These are phyloP conservation scores for Ochropleura leucogaster DNA, from an alignment of 2,888 invertebrate species.

Conservation along the genomic window DNA sequence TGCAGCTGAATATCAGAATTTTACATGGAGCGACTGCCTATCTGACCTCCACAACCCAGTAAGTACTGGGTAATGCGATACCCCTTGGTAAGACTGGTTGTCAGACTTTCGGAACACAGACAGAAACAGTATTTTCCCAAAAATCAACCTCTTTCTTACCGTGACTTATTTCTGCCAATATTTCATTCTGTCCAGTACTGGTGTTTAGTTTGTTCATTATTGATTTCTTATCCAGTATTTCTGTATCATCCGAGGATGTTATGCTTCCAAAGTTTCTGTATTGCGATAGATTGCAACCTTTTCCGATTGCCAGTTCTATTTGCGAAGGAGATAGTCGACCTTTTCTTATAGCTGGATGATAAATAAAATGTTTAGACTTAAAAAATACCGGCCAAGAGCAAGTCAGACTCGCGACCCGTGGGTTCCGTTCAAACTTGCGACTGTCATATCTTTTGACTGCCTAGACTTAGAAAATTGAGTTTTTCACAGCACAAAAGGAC, in stretches of 20 bases:
- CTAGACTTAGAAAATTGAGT: too few relatives aligned
- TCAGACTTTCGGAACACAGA: too few relatives aligned
- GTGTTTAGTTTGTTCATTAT: conserved; percentile 11
- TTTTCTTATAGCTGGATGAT: conserved; percentile 36
- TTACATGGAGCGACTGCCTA: too few relatives aligned
- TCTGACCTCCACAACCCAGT: too few relatives aligned
- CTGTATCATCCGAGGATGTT: background rate
- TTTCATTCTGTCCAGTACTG: conserved; percentile 7
- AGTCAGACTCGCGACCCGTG: too few relatives aligned
- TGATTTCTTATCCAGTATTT: conserved; percentile 3
- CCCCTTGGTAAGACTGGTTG: too few relatives aligned
- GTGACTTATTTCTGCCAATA: conserved; percentile 27
- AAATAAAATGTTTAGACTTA: background rate
- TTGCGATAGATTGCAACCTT: conserved; percentile 3
- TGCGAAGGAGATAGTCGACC: conserved; percentile 46
- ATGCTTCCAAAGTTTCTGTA: background rate
- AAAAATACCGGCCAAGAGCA: background rate
- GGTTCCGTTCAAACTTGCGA: too few relatives aligned
- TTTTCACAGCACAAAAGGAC: too few relatives aligned
- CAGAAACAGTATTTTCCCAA: background rate
- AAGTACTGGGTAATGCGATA: too few relatives aligned
- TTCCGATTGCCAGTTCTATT: conserved; percentile 24
- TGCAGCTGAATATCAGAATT: too few relatives aligned
- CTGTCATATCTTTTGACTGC: too few relatives aligned
- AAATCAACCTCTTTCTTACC: conserved; percentile 8